phyloP scores from a whole-genome alignment of 2,888 invertebrate species.

The Fabriciana adippe region DNA sequence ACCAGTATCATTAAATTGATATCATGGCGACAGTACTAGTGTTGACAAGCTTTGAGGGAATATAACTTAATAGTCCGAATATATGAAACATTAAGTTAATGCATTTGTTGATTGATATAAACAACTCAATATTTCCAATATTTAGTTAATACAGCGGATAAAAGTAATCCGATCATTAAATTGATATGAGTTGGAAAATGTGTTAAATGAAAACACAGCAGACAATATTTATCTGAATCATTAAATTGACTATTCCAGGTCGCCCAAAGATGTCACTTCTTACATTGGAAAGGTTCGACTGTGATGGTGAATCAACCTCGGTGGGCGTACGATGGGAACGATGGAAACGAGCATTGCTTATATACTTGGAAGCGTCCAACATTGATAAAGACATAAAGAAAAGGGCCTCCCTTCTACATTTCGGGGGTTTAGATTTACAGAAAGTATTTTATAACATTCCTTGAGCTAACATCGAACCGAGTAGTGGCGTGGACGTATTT shows the following conservation, averaged over 20 bases:
- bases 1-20: no score
- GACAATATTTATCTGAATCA: conserved; percentile 4
- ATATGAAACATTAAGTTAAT: no score
- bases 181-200: background rate
- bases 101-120: no score
- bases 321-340: conserved; percentile 31
- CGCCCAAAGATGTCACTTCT: conserved; percentile 10
- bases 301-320: conserved; percentile 20
- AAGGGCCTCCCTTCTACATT: conserved; percentile 17
- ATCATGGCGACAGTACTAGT: no score
- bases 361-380: conserved; percentile 26
- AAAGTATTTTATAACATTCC: conserved; percentile 33
- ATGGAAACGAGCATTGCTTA: conserved; percentile 31
- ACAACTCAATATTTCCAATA: no score
- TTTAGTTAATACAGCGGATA: background rate
- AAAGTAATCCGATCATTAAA: conserved; percentile 2
- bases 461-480: conserved; percentile 16
- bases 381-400: conserved; percentile 20
- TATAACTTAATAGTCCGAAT: no score
- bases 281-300: conserved; percentile 24
- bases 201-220: conserved; percentile 1
- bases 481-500: conserved; percentile 4
- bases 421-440: conserved; percentile 21
- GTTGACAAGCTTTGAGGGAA: no score
- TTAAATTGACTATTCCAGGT: conserved; percentile 14